These are phyloP conservation scores for Erpornis zantholeuca DNA, from an alignment of 2,113 vertebrate species.

Conservation along the genomic window DNA sequence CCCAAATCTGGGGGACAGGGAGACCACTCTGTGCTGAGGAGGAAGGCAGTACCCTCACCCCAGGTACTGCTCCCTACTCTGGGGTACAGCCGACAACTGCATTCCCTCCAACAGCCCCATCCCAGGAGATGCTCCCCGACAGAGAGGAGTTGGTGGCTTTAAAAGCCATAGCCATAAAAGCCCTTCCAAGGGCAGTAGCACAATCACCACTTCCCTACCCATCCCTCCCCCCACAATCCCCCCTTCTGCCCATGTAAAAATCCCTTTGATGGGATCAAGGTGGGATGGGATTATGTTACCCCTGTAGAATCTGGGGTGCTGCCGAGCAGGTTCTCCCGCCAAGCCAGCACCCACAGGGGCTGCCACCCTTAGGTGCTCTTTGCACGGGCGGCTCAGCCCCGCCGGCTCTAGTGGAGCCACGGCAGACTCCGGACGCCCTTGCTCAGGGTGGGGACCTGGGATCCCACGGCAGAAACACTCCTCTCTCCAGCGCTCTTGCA, in stretches of 20 bases:
- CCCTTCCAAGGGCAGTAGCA: not conserved
- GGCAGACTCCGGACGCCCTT: not conserved
- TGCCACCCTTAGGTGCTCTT: not conserved
- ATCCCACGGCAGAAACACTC: fast-evolving
- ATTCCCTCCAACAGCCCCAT: not conserved
- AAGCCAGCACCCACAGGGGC: not conserved
- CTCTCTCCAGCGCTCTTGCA: not conserved
- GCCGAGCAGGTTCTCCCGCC: not conserved
- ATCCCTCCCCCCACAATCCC: not conserved
- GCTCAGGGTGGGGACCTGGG: not conserved
- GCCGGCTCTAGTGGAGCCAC: not conserved
- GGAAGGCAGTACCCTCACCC: not conserved
- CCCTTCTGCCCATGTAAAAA: not conserved
- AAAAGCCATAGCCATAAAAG: not conserved
- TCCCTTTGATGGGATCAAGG: not conserved
- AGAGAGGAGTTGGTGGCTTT: not conserved
- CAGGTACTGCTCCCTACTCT: fast-evolving
- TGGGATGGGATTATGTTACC: not conserved
- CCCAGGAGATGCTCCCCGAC: fast-evolving
- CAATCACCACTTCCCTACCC: not conserved
- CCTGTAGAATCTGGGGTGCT: not conserved
- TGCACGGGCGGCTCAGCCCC: not conserved
- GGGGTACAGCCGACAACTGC: fast-evolving
- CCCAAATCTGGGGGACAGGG: no score
- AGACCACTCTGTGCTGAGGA: not conserved